Percentiles rank a stretch among this genome's conserved stretches.
Evolutionary conservation across 2,113 vertebrate genomes (phyloP).

Genomic region (Shinisaurus crocodilurus): DNA sequence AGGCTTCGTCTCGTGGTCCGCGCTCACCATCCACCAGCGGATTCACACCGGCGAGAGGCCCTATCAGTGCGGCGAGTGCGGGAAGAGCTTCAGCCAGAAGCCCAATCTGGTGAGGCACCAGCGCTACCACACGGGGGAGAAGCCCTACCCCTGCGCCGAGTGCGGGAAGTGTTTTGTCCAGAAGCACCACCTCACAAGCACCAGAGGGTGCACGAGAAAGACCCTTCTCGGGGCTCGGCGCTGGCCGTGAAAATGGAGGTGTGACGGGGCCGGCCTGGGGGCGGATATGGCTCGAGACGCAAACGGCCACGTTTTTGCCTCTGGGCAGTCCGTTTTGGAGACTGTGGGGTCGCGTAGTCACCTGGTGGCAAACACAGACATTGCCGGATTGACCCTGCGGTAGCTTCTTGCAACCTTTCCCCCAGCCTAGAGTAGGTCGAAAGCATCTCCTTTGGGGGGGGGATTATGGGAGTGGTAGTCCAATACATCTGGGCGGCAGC

Average conservation of each 20-base stretch:
- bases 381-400: neutral
- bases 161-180: slow-evolving; percentile 36
- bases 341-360: too few relatives aligned
- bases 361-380: neutral
- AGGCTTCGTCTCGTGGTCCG: slow-evolving; percentile 15
- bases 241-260: neutral
- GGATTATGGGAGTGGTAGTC: neutral
- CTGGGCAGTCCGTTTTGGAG: neutral
- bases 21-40: slow-evolving; percentile 47
- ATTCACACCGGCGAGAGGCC: slow-evolving; percentile 16
- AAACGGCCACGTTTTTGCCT: neutral
- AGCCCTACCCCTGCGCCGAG: slow-evolving; percentile 18
- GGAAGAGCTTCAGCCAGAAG: slow-evolving; percentile 10
- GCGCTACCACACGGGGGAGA: slow-evolving; percentile 24
- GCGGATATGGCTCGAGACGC: neutral
- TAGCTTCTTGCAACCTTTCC: too few relatives aligned
- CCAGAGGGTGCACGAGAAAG: neutral
- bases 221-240: fast-evolving
- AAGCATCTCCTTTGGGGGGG: neutral
- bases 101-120: slow-evolving; percentile 22
- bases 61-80: neutral
- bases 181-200: slow-evolving; percentile 30
- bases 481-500: too few relatives aligned
- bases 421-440: too few relatives aligned
- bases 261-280: neutral